Percentiles rank a stretch among this genome's conserved stretches.
These are phyloP conservation scores for Erythrocercus mccallii DNA, from an alignment of 2,113 vertebrate genomes.

Conservation along the genomic window DNA sequence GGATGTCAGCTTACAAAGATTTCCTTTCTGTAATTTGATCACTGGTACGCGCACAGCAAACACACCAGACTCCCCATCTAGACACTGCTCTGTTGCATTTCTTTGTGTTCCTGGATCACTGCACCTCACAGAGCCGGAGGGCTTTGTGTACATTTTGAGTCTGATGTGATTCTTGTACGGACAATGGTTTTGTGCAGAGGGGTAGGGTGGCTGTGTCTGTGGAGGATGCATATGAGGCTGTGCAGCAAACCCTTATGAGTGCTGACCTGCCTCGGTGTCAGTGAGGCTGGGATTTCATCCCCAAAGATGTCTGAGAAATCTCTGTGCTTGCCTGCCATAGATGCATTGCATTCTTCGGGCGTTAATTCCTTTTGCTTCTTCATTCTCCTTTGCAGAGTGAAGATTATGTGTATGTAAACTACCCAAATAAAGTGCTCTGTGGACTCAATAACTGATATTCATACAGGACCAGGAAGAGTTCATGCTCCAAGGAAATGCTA, in stretches of 20 bases:
- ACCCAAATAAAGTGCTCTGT: not conserved
- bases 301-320: not conserved
- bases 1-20: constrained; percentile 27
- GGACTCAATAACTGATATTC: not conserved
- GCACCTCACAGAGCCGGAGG: not conserved
- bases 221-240: not conserved
- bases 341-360: not conserved
- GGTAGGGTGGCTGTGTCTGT: not conserved
- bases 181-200: not conserved
- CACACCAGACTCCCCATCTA: not conserved
- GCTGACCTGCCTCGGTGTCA: not conserved
- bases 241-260: not conserved
- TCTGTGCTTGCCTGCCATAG: not conserved
- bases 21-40: constrained; percentile 41
- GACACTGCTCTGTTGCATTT: not conserved
- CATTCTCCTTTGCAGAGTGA: not conserved
- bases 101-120: not conserved
- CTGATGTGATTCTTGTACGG: not conserved
- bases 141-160: not conserved
- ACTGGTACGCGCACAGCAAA: not conserved
- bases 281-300: not conserved
- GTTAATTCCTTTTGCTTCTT: not conserved
- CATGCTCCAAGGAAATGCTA: not conserved
- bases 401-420: not conserved
- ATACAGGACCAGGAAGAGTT: not conserved